phyloP scores from a whole-genome alignment of 2,888 invertebrate genomes.

The Andrena dorsata region DNA sequence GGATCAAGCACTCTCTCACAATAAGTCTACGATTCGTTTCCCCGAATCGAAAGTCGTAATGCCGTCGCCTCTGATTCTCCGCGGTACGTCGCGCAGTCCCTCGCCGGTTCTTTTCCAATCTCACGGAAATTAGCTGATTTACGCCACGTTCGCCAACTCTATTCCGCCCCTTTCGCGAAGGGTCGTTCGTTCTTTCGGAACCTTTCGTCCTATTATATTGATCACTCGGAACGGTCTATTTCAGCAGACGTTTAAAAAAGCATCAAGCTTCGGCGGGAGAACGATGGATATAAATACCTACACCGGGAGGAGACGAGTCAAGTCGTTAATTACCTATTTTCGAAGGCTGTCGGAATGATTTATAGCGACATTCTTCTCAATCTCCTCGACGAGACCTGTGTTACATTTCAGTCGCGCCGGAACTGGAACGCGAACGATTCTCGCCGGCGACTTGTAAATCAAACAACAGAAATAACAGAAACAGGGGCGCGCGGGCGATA shows the following conservation, averaged over 20 bases:
- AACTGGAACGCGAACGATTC: not conserved
- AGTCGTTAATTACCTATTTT: constrained; percentile 51
- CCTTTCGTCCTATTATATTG: not conserved
- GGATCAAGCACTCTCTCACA: constrained; percentile 21
- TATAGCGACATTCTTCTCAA: constrained; percentile 29
- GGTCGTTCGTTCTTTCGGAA: not conserved
- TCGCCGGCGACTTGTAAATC: not conserved
- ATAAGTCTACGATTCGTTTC: constrained; percentile 58
- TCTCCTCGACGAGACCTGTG: not conserved
- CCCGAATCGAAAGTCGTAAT: constrained; percentile 49
- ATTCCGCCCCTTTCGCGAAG: not conserved
- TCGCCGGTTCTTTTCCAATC: constrained; percentile 11
- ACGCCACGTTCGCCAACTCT: not conserved
- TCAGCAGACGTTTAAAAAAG: constrained; percentile 4
- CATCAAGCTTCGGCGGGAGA: constrained; percentile 18
- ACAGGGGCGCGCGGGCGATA: not conserved
- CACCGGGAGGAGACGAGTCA: not conserved
- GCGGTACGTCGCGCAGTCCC: not conserved
- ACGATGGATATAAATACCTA: constrained; percentile 43
- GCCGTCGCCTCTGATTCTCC: constrained; percentile 19
- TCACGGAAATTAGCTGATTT: constrained; percentile 42
- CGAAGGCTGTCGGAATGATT: constrained; percentile 37
- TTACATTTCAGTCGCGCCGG: not conserved
- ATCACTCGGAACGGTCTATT: not conserved
- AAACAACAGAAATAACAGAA: not conserved